Evolutionary conservation across 2,888 invertebrate species (phyloP), one percentile per base, ranked within the genome.

Genomic region (Drosophila testacea): DNA sequence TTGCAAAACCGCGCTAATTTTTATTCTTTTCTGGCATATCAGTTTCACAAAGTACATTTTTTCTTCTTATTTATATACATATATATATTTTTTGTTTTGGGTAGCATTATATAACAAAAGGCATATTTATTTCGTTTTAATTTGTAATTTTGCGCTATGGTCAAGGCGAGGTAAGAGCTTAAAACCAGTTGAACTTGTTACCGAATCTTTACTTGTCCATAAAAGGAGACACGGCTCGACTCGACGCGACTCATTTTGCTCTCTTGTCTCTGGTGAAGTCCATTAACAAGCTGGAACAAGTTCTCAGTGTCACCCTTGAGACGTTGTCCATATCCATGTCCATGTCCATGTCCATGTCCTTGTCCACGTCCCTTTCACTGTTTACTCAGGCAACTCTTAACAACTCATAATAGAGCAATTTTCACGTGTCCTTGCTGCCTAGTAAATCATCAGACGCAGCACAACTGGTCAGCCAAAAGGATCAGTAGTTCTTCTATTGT

Each of bases 341-440:
- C 56, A 56, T n/a, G n/a, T 70, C 67, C 59, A 56, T 70, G 57
- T 69, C 68, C 65, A 55, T 63, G 64, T 69, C 78, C 51, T 65
- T 63, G 55, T 65, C 59, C 51, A 27, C 55, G 60, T 57, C 56
- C 63, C 60, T 67, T 81, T 68, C 73, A 69, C 65, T 86, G 85
- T 87, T 80, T 87, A 86, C 83, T 84, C 84, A 88, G 82, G 79
- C 86, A 81, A n/a, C 86, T 89, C 90, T 91, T 91, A 90, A 91
- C 90, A 90, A 85, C 89, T 83, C 86, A 90, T 91, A 91, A 91
- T 90, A 90, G 88, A 91, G 90, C 88, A 90, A 91, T 91, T 91
- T 91, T 91, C 90, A 91, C 90, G 90, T 91, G 90, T 87, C 80
- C 81, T 84, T 77, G 57, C 69, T 59, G 73, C 64, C 48, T 69